Evolutionary conservation across 1,140 invertebrate species (phyloP).

Genomic region (Probaryconus sp.): DNA sequence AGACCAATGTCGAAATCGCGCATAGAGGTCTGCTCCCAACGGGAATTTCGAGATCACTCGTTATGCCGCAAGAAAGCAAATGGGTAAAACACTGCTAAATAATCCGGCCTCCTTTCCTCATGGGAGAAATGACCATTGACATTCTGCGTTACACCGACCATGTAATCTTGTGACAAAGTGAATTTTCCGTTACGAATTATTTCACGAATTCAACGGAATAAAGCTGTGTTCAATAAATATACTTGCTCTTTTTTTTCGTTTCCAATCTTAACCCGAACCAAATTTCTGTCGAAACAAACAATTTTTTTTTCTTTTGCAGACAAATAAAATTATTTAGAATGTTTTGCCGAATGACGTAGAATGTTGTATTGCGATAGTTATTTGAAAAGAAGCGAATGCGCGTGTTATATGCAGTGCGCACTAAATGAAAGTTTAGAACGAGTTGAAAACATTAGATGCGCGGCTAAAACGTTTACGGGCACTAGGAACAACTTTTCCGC

Average conservation of each 20-base stretch:
- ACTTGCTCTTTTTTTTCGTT: too few relatives aligned
- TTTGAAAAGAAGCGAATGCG: too few relatives aligned
- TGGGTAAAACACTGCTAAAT: slow-evolving; percentile 59
- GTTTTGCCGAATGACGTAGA: too few relatives aligned
- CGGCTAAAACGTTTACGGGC: slow-evolving; percentile 74
- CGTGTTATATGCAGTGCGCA: background rate
- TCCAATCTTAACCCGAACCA: too few relatives aligned
- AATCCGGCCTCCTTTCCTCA: slow-evolving; percentile 54
- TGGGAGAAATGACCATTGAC: slow-evolving; percentile 57
- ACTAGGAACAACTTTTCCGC: slow-evolving; percentile 74
- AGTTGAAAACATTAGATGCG: slow-evolving; percentile 63
- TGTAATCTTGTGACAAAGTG: slow-evolving; percentile 53
- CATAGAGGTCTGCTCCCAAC: slow-evolving; percentile 45
- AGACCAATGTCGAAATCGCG: slow-evolving; percentile 65
- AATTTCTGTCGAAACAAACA: too few relatives aligned
- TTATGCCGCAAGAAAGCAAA: slow-evolving; percentile 66
- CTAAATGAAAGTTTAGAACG: slow-evolving; percentile 52
- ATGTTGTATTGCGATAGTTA: too few relatives aligned
- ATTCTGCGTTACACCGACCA: slow-evolving; percentile 23
- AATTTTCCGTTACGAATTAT: slow-evolving; percentile 44
- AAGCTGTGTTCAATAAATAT: too few relatives aligned
- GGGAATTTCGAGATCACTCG: slow-evolving; percentile 72
- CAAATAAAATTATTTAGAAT: too few relatives aligned
- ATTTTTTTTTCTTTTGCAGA: too few relatives aligned
- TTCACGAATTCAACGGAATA: slow-evolving; percentile 26